Conservation (phyloP, 2,113 vertebrate genomes). For the Mus musculus region DNA sequence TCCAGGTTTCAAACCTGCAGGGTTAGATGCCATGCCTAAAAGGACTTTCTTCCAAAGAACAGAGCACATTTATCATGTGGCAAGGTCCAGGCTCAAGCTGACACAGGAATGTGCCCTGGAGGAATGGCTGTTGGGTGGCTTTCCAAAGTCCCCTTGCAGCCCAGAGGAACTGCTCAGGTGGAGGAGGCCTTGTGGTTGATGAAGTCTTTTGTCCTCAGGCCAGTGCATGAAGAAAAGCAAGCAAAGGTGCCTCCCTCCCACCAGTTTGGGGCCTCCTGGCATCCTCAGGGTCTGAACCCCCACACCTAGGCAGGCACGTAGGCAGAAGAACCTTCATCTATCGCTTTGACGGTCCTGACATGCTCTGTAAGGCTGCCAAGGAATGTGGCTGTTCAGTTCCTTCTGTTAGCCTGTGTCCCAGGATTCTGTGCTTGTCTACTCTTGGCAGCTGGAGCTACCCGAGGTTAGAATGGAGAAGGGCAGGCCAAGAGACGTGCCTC, state of each 20-base stretch:
- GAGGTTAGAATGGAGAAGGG: background rate
- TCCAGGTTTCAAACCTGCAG: constrained; percentile 39
- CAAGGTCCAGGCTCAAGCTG: constrained; percentile 39
- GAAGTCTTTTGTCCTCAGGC: background rate
- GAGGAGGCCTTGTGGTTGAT: background rate
- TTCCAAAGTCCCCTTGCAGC: background rate
- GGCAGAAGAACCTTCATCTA: background rate
- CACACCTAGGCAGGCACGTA: background rate
- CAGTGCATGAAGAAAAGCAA: background rate
- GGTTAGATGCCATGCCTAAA: background rate
- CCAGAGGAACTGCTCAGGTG: background rate
- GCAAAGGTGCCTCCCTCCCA: background rate
- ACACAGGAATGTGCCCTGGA: constrained; percentile 37
- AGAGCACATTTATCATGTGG: background rate
- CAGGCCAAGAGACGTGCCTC: background rate
- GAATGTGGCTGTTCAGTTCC: constrained; percentile 15
- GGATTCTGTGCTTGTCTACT: constrained; percentile 14
- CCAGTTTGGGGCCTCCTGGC: background rate
- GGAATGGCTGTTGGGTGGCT: background rate
- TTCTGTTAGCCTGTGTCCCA: constrained; percentile 21
- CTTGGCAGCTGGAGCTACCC: background rate
- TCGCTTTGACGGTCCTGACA: background rate
- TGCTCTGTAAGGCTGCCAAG: constrained; percentile 61
- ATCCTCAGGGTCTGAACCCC: background rate
- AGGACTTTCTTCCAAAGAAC: background rate